Evolutionary conservation across 2,888 invertebrate species (phyloP).

Genomic region (Enchytraeus crypticus): DNA sequence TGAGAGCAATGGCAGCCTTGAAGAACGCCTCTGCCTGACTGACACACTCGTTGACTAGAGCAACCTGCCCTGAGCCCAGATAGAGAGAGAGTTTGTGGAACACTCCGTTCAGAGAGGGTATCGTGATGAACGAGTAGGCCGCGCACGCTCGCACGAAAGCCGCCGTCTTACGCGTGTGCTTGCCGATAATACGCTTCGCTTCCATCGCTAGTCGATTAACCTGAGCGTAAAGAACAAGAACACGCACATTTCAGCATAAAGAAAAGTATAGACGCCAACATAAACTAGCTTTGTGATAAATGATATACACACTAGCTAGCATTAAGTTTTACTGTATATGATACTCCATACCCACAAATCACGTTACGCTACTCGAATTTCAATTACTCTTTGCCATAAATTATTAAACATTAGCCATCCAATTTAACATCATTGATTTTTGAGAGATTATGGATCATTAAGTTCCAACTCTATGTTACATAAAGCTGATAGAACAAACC

Average conservation of each 20-base stretch:
- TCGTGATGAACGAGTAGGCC: conserved; percentile 89
- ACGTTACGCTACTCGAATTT: too few relatives aligned
- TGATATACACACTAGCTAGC: too few relatives aligned
- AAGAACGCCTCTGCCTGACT: conserved; percentile 94
- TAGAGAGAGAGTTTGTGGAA: conserved; percentile 73
- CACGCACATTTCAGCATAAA: neutral
- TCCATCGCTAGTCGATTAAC: conserved; percentile 66
- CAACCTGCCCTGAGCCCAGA: conserved; percentile 76
- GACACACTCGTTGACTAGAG: conserved; percentile 76
- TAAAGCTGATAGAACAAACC: too few relatives aligned
- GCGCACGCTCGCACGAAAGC: conserved; percentile 63
- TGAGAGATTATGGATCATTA: too few relatives aligned
- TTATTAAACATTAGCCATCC: too few relatives aligned
- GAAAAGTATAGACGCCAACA: neutral
- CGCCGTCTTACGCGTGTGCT: conserved; percentile 65
- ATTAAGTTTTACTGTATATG: too few relatives aligned
- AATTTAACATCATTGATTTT: too few relatives aligned
- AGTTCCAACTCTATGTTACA: too few relatives aligned
- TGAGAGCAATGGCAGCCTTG: conserved; percentile 69
- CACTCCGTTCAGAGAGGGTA: conserved; percentile 79
- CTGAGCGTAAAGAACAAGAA: conserved; percentile 55
- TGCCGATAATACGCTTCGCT: conserved; percentile 57
- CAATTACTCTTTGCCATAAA: too few relatives aligned
- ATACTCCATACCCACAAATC: too few relatives aligned
- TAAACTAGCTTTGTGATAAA: too few relatives aligned